Evolutionary conservation across 2,888 invertebrate species (phyloP).

Genomic region (Baccha elongata): DNA sequence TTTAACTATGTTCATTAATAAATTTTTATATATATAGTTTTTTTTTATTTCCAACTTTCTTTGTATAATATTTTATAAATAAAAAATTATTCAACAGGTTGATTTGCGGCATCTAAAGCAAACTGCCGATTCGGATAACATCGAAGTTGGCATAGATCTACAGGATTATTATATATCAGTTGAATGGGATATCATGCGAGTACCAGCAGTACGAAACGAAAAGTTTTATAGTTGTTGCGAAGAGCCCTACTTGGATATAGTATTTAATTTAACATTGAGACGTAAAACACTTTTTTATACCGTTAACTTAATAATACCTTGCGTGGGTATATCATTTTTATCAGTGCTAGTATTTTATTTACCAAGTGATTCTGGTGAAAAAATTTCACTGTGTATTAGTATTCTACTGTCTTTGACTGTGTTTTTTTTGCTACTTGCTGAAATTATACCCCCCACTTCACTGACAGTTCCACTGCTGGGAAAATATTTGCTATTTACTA

Average conservation of each 20-base stretch:
- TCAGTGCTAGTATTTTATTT: conserved; percentile 98
- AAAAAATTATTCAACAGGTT: conserved; percentile 84
- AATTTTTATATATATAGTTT: too few relatives aligned
- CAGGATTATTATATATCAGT: conserved; percentile 98
- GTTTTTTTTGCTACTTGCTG: conserved; percentile 95
- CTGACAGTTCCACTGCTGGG: conserved; percentile 95
- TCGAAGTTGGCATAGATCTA: conserved; percentile 95
- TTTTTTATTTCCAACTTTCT: too few relatives aligned
- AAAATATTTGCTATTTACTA: conserved; percentile 96
- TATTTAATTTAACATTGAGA: conserved; percentile 97
- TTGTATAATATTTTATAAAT: not conserved
- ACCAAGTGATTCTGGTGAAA: conserved; percentile 98
- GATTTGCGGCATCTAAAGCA: conserved; percentile 94
- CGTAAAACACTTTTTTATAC: conserved; percentile 98
- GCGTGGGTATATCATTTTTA: conserved; percentile 97
- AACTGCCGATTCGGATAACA: conserved; percentile 92
- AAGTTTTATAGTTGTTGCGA: conserved; percentile 98
- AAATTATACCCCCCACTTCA: conserved; percentile 97
- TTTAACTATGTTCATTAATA: too few relatives aligned
- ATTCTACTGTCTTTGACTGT: conserved; percentile 96
- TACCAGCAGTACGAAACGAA: conserved; percentile 94
- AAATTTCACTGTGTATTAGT: conserved; percentile 97
- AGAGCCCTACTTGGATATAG: conserved; percentile 98
- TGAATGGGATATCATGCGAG: conserved; percentile 98
- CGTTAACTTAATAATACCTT: conserved; percentile 98